A percentile compares a stretch with the other conserved stretches of the same genome.
These are phyloP conservation scores for Sardina pilchardus DNA, from an alignment of 2,113 vertebrate genomes.

Conservation along the genomic window DNA sequence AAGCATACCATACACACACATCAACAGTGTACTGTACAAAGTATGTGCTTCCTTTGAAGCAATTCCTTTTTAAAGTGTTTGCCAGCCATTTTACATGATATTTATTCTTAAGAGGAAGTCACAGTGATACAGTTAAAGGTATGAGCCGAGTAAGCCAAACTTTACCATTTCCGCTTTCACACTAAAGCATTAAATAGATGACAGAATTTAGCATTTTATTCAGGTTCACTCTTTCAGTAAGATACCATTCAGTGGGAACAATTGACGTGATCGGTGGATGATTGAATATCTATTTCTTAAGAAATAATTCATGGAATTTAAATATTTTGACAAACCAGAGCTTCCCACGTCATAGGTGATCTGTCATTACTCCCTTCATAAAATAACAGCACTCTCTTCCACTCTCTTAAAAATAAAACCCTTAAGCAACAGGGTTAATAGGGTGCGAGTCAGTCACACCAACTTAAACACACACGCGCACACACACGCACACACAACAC, in stretches of 20 bases:
- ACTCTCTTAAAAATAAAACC: not conserved
- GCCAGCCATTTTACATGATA: constrained; percentile 10
- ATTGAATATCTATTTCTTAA: not conserved
- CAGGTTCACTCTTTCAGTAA: not conserved
- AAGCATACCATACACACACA: constrained; percentile 4
- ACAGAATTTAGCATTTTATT: not conserved
- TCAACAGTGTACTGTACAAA: constrained; percentile 12
- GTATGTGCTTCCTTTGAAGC: constrained; percentile 7
- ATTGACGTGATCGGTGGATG: not conserved
- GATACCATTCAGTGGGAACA: constrained; percentile 13
- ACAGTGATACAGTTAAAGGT: constrained; percentile 21
- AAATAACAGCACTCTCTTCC: constrained; percentile 6
- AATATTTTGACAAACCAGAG: constrained; percentile 14
- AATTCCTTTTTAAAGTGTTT: constrained; percentile 2
- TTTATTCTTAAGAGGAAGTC: constrained; percentile 20
- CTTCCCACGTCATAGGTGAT: constrained; percentile 18
- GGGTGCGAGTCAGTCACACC: not conserved
- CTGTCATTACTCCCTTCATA: constrained; percentile 16
- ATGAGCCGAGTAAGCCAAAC: not conserved
- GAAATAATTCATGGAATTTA: constrained; percentile 17
- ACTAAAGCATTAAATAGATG: not conserved
- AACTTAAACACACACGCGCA: not conserved
- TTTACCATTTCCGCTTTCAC: not conserved
- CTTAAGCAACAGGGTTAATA: not conserved
- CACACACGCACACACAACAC: not conserved